These are phyloP conservation scores for Camponotus vicinus DNA, from an alignment of 1,140 invertebrate species.

Conservation along the genomic window DNA sequence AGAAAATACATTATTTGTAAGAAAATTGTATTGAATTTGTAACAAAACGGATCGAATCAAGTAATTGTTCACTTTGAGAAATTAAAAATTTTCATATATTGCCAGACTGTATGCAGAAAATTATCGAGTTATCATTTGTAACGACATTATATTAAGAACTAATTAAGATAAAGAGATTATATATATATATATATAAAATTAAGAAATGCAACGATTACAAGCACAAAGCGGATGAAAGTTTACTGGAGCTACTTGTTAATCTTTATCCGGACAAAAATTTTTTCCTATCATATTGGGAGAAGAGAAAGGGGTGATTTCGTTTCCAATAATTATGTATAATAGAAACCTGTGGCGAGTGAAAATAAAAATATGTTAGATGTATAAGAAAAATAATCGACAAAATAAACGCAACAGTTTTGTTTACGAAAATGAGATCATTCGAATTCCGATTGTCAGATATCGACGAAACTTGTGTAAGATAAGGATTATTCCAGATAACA, in stretches of 20 bases:
- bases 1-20: slow-evolving; percentile 29
- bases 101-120: slow-evolving; percentile 22
- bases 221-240: slow-evolving; percentile 60
- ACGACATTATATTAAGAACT: slow-evolving; percentile 33
- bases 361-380: slow-evolving; percentile 43
- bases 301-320: not conserved
- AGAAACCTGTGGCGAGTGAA: slow-evolving; percentile 24
- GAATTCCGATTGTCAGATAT: not conserved
- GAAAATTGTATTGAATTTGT: slow-evolving; percentile 13
- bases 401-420: slow-evolving; percentile 62
- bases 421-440: slow-evolving; percentile 36
- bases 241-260: slow-evolving; percentile 42
- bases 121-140: slow-evolving; percentile 14
- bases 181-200: not conserved
- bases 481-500: not conserved
- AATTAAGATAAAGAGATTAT: slow-evolving; percentile 41
- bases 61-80: slow-evolving; percentile 47
- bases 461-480: not conserved
- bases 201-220: slow-evolving; percentile 57
- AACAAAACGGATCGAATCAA: slow-evolving; percentile 43
- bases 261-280: slow-evolving; percentile 20
- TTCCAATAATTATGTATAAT: slow-evolving; percentile 31
- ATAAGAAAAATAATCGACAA: slow-evolving; percentile 36
- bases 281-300: slow-evolving; percentile 6
- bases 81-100: not conserved